Percentiles rank a stretch among this genome's conserved stretches.
Conservation (phyloP, 1,140 invertebrate species). For the Drosophila navojoa region DNA sequence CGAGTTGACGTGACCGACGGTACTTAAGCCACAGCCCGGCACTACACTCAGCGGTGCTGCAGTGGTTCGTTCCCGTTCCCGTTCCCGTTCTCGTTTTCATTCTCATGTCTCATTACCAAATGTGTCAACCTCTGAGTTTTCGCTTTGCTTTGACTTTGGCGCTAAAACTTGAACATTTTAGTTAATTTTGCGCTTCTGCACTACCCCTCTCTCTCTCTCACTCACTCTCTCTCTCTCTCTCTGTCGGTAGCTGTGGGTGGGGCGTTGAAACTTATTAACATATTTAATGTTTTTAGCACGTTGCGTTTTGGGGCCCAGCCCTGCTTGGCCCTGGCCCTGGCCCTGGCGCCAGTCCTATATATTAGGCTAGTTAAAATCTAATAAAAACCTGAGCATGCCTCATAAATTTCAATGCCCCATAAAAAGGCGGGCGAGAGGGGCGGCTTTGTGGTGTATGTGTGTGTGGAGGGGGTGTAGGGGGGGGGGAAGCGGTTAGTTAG, state of each 20-base stretch:
- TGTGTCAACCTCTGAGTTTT: slow-evolving; percentile 34
- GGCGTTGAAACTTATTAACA: slow-evolving; percentile 82
- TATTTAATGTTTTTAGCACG: slow-evolving; percentile 82
- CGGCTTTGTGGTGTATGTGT: too few relatives aligned
- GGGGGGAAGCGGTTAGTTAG: neutral
- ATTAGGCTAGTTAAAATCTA: slow-evolving; percentile 83
- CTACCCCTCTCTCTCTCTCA: slow-evolving; percentile 9
- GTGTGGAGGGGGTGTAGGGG: neutral
- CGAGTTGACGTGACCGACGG: slow-evolving; percentile 67
- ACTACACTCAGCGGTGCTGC: neutral
- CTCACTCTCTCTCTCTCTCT: too few relatives aligned
- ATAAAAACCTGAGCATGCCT: slow-evolving; percentile 83
- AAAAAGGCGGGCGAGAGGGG: neutral
- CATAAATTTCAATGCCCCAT: slow-evolving; percentile 77
- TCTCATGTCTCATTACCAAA: slow-evolving; percentile 10
- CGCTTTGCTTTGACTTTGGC: slow-evolving; percentile 20
- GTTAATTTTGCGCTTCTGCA: slow-evolving; percentile 48
- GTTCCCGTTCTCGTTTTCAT: slow-evolving; percentile 8
- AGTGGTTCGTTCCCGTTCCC: slow-evolving; percentile 8
- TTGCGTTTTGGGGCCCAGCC: slow-evolving; percentile 54
- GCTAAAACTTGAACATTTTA: slow-evolving; percentile 68
- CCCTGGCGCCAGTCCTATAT: slow-evolving; percentile 59
- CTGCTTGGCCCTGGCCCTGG: slow-evolving; percentile 26
- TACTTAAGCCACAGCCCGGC: slow-evolving; percentile 50
- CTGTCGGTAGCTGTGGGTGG: slow-evolving; percentile 6